Evolutionary conservation across 2,888 invertebrate genomes (phyloP).

Genomic region (Poecilus cupreus): DNA sequence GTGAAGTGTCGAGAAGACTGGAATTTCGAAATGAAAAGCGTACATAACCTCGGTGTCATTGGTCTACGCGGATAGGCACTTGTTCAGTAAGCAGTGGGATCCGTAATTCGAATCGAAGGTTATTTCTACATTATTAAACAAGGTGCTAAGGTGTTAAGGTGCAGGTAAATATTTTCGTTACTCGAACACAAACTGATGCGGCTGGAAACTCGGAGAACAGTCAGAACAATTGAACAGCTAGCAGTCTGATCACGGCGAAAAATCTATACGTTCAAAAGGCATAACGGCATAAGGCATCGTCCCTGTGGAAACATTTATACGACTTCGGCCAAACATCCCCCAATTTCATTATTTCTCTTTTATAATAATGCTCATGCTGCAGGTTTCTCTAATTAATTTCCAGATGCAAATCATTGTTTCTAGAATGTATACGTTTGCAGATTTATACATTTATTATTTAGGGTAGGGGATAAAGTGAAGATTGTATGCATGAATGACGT

Average conservation of each 20-base stretch:
- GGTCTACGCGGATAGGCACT: conserved; percentile 37
- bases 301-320: conserved; percentile 22
- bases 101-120: conserved; percentile 37
- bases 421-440: not conserved
- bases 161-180: conserved; percentile 46
- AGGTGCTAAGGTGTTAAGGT: too few species aligned
- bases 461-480: not conserved
- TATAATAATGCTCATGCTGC: conserved; percentile 37
- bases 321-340: not conserved
- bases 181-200: conserved; percentile 20
- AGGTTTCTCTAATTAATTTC: conserved; percentile 32
- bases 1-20: conserved; percentile 24
- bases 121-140: conserved; percentile 48
- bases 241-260: not conserved
- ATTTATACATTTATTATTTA: not conserved
- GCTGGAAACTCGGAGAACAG: too few species aligned
- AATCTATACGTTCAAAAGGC: conserved; percentile 23
- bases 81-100: conserved; percentile 41
- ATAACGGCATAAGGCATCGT: not conserved
- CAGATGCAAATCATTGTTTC: not conserved
- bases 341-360: conserved; percentile 32
- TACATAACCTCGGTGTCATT: not conserved
- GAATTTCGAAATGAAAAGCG: conserved; percentile 33
- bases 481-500: not conserved
- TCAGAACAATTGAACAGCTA: not conserved